Evolutionary conservation across 2,888 invertebrate species (phyloP).

Genomic region (Tanaodytes sp.): DNA sequence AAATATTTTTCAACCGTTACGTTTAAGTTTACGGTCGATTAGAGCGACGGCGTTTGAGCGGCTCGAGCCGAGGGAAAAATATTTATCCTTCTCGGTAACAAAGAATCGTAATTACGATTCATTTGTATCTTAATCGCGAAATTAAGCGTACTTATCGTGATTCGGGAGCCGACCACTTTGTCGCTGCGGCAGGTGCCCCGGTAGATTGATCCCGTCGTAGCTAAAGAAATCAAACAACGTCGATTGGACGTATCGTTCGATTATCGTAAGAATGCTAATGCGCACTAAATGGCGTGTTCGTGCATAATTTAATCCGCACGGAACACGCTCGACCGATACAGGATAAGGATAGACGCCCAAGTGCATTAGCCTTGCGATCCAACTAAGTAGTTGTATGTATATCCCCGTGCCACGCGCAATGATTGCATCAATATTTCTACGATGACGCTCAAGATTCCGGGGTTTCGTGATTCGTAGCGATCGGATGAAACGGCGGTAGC

Average conservation of each 20-base stretch:
- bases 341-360: conserved; percentile 33
- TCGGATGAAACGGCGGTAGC: conserved; percentile 32
- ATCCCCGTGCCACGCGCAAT: conserved; percentile 27
- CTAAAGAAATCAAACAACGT: conserved; percentile 21
- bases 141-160: conserved; percentile 30
- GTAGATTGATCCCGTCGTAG: not conserved
- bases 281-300: conserved; percentile 34
- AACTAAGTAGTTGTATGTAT: conserved; percentile 40
- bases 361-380: conserved; percentile 27
- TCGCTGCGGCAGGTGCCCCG: not conserved
- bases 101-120: conserved; percentile 28
- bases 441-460: conserved; percentile 27
- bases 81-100: not conserved
- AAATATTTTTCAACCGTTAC: conserved; percentile 13
- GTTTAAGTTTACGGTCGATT: conserved; percentile 12
- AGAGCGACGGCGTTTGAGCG: conserved; percentile 10
- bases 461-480: conserved; percentile 23
- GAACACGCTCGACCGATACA: conserved; percentile 24
- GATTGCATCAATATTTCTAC: conserved; percentile 36
- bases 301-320: conserved; percentile 32
- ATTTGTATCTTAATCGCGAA: conserved; percentile 28
- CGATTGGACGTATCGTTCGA: conserved; percentile 24
- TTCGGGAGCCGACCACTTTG: conserved; percentile 14
- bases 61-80: conserved; percentile 7
- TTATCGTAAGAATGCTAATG: conserved; percentile 46